Evolutionary conservation across 1,140 invertebrate genomes (phyloP).

Genomic region (Dryas iulia): DNA sequence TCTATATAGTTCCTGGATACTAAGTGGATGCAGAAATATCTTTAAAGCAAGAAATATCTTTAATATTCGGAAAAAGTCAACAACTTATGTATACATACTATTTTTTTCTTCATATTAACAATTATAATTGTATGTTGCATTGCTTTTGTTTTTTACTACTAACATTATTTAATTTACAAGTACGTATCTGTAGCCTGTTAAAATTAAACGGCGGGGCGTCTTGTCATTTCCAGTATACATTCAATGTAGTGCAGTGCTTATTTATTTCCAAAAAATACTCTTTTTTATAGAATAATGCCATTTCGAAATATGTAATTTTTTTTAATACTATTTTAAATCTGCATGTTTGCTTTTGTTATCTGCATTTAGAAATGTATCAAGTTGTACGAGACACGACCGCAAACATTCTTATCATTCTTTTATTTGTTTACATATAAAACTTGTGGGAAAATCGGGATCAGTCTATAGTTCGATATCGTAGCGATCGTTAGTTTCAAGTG

Average conservation of each 20-base stretch:
- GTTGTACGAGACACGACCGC: slow-evolving; percentile 29
- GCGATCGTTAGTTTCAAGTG: slow-evolving; percentile 11
- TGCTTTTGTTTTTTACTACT: not conserved
- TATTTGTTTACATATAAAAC: slow-evolving; percentile 25
- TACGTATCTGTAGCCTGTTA: not conserved
- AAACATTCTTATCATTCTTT: slow-evolving; percentile 43
- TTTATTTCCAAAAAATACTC: not conserved
- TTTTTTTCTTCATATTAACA: too few species aligned
- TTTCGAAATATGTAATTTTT: not conserved
- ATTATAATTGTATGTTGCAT: not conserved
- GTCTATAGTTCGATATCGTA: slow-evolving; percentile 22
- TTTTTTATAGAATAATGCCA: not conserved
- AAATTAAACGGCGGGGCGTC: not conserved
- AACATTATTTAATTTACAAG: not conserved
- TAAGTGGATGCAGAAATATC: too few species aligned
- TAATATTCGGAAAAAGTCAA: too few species aligned
- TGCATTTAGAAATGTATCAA: not conserved
- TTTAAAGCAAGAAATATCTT: too few species aligned
- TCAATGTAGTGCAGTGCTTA: not conserved
- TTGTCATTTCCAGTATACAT: not conserved
- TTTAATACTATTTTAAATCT: not conserved
- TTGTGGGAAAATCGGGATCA: slow-evolving; percentile 39
- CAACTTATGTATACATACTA: too few species aligned
- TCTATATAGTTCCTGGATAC: too few species aligned
- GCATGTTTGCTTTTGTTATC: slow-evolving; percentile 5